phyloP scores from a whole-genome alignment of 1,140 invertebrate species.

The Trinorchestia longiramus region DNA sequence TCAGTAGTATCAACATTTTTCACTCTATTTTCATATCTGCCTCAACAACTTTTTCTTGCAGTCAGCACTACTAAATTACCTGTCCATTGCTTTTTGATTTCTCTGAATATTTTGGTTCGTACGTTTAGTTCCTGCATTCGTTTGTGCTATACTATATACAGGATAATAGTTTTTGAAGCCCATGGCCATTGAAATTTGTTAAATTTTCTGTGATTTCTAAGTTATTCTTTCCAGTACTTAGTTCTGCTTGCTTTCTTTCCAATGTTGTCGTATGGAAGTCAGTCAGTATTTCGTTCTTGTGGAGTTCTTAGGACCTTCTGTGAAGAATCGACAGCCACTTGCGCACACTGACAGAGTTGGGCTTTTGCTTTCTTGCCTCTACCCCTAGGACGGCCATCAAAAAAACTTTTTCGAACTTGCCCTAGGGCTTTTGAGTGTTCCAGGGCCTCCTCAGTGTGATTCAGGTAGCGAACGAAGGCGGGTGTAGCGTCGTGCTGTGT shows the following conservation, averaged over 20 bases:
- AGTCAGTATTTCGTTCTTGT: neutral
- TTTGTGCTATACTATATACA: no score
- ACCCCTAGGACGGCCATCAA: neutral
- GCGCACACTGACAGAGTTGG: neutral
- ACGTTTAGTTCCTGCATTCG: no score
- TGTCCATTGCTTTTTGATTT: neutral
- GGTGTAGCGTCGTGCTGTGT: neutral
- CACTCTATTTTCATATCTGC: neutral
- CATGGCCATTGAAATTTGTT: no score
- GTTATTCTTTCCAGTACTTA: neutral
- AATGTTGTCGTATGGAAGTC: neutral
- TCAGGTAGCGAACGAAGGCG: neutral
- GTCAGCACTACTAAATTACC: neutral
- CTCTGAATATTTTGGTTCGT: neutral
- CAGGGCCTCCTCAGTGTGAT: slow-evolving; percentile 23
- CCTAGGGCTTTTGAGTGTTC: slow-evolving; percentile 13
- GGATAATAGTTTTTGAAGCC: no score
- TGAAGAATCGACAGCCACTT: neutral
- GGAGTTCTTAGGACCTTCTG: neutral
- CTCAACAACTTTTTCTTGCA: neutral
- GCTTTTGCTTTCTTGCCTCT: slow-evolving; percentile 33
- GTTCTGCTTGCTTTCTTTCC: neutral
- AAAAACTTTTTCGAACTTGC: slow-evolving; percentile 30
- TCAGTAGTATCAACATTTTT: neutral
- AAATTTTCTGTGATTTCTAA: neutral